Evolutionary conservation across 2,888 invertebrate species (phyloP).

Genomic region (Heliconius ethilla): DNA sequence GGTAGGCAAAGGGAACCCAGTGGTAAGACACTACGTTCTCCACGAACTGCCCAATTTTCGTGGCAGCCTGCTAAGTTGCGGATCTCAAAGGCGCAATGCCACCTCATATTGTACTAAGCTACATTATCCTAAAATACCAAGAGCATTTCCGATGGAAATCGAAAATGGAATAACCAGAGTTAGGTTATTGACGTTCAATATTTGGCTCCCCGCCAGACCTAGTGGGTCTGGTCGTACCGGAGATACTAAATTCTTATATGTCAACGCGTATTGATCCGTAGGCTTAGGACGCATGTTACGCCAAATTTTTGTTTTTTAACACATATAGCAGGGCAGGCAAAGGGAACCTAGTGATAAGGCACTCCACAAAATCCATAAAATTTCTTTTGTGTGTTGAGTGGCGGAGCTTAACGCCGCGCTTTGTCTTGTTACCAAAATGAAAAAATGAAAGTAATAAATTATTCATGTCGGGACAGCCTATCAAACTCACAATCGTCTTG

Average conservation of each 20-base stretch:
- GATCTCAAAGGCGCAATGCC: background rate
- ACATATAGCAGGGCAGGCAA: too few relatives aligned
- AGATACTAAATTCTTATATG: slow-evolving; percentile 29
- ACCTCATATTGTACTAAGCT: background rate
- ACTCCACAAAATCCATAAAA: too few relatives aligned
- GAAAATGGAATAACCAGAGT: slow-evolving; percentile 21
- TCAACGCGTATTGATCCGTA: slow-evolving; percentile 24
- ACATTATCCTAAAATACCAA: background rate
- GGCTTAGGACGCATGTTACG: slow-evolving; percentile 20
- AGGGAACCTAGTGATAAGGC: too few relatives aligned
- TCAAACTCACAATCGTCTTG: too few relatives aligned
- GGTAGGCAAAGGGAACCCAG: background rate
- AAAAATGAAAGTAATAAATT: too few relatives aligned
- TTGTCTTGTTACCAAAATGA: too few relatives aligned
- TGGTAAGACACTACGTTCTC: background rate
- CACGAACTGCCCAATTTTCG: background rate
- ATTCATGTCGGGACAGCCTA: too few relatives aligned
- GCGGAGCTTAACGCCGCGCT: too few relatives aligned
- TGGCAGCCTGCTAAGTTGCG: background rate
- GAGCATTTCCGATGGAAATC: slow-evolving; percentile 23
- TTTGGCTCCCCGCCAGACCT: slow-evolving; percentile 30
- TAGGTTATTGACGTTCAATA: slow-evolving; percentile 30
- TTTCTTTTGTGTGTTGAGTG: too few relatives aligned
- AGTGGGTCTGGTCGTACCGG: background rate
- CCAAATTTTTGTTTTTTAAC: background rate